These are phyloP conservation scores for Ifrita kowaldi DNA, from an alignment of 2,113 vertebrate genomes.

Conservation along the genomic window DNA sequence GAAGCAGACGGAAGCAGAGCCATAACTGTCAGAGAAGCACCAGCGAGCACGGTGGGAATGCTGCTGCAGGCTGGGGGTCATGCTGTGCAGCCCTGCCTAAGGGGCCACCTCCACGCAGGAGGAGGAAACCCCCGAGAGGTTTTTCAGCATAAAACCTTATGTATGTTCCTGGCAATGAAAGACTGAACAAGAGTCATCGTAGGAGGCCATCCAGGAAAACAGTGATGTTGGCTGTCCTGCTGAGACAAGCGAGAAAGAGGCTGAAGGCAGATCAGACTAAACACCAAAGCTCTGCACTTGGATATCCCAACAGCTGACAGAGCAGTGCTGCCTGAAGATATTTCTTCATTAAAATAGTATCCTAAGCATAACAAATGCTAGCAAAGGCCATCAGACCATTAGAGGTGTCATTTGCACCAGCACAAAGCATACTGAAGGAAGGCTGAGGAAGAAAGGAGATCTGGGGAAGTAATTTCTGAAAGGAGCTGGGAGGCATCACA, in stretches of 20 bases:
- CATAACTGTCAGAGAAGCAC: not conserved
- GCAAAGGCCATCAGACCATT: accelerated
- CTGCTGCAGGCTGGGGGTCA: not conserved
- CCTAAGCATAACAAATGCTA: not conserved
- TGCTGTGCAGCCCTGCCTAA: not conserved
- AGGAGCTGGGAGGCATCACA: not conserved
- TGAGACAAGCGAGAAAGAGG: not conserved
- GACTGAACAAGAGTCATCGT: not conserved
- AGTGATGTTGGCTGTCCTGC: not conserved
- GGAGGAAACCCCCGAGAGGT: not conserved
- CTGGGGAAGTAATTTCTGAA: not conserved
- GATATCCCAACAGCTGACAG: not conserved
- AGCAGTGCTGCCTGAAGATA: not conserved
- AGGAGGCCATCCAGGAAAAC: not conserved
- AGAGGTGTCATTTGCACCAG: not conserved
- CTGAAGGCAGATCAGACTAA: not conserved
- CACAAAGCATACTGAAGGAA: not conserved
- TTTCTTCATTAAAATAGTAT: not conserved
- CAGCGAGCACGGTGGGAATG: not conserved
- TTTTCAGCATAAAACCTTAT: not conserved
- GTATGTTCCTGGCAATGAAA: not conserved
- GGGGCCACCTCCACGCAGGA: not conserved
- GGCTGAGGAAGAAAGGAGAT: not conserved
- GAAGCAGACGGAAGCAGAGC: not conserved
- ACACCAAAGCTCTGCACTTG: accelerated